Evolutionary conservation across 30 jellyfish, hydroid and myxozoan genomes (phyloP).

Genomic region (Pseudorhiza aurosa): DNA sequence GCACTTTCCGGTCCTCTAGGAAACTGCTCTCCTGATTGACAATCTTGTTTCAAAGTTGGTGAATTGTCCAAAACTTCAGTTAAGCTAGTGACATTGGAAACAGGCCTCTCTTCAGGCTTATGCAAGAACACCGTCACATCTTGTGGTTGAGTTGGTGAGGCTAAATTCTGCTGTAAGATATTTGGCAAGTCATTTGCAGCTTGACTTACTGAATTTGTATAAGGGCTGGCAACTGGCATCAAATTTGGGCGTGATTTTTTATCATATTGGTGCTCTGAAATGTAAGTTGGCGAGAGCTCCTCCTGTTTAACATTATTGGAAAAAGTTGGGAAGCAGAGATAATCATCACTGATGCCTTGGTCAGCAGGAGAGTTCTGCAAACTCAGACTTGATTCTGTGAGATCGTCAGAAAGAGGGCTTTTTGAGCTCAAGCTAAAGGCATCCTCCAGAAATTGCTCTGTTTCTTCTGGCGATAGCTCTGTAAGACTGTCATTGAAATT

Average conservation of each 20-base stretch:
- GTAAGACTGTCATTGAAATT: conserved; percentile 40
- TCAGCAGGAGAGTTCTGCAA: conserved; percentile 53
- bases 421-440: conserved; percentile 48
- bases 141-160: conserved; percentile 19
- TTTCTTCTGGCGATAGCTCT: conserved; percentile 71
- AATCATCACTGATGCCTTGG: conserved; percentile 29
- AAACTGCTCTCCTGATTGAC: background rate
- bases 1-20: background rate
- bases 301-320: conserved; percentile 38
- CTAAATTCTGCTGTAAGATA: conserved; percentile 10
- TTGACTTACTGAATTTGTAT: background rate
- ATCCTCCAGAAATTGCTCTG: conserved; percentile 46
- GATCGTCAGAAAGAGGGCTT: conserved; percentile 61
- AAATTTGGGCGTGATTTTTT: background rate
- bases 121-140: conserved; percentile 14
- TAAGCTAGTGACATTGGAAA: background rate
- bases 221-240: background rate
- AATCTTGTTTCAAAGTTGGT: background rate
- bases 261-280: background rate
- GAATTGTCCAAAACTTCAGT: background rate
- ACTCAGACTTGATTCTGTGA: conserved; percentile 39
- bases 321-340: background rate
- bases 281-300: conserved; percentile 45
- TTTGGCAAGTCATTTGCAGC: background rate
- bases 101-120: background rate